Percentiles rank a stretch among this genome's conserved stretches.
Conservation (phyloP, 2,888 invertebrate species). For the Clepsis dumicolana region DNA sequence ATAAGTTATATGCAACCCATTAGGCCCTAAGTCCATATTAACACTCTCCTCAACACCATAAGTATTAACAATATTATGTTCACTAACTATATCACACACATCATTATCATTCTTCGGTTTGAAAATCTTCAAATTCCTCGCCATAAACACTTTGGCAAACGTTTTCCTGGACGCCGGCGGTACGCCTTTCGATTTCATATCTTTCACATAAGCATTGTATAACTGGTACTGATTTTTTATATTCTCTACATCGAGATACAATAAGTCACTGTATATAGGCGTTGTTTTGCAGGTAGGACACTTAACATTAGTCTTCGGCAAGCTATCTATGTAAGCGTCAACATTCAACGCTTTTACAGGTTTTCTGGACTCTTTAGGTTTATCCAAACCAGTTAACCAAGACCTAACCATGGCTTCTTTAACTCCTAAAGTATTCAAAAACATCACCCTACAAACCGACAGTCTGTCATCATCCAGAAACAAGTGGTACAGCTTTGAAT, state of each 20-base stretch:
- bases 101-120: constrained; percentile 67
- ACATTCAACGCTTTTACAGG: constrained; percentile 64
- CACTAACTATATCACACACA: constrained; percentile 59
- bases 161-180: constrained; percentile 70
- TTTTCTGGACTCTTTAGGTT: constrained; percentile 53
- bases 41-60: constrained; percentile 41
- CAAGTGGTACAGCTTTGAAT: constrained; percentile 65
- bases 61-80: constrained; percentile 58
- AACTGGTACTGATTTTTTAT: constrained; percentile 67
- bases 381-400: constrained; percentile 58
- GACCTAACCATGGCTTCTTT: constrained; percentile 71
- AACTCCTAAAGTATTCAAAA: constrained; percentile 67
- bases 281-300: constrained; percentile 59
- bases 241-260: constrained; percentile 58
- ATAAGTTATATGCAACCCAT: constrained; percentile 31
- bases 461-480: constrained; percentile 51
- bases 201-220: constrained; percentile 61
- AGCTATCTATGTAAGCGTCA: constrained; percentile 59
- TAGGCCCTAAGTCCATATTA: constrained; percentile 36
- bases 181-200: constrained; percentile 53
- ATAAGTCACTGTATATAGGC: constrained; percentile 46
- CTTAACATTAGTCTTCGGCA: constrained; percentile 62
- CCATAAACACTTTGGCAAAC: constrained; percentile 60
- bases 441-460: constrained; percentile 65
- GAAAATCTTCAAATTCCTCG: constrained; percentile 65